A percentile compares a stretch with the other conserved stretches of the same genome.
These are phyloP conservation scores for Crocuta crocuta DNA, from an alignment of 2,113 vertebrate genomes.

Conservation along the genomic window DNA sequence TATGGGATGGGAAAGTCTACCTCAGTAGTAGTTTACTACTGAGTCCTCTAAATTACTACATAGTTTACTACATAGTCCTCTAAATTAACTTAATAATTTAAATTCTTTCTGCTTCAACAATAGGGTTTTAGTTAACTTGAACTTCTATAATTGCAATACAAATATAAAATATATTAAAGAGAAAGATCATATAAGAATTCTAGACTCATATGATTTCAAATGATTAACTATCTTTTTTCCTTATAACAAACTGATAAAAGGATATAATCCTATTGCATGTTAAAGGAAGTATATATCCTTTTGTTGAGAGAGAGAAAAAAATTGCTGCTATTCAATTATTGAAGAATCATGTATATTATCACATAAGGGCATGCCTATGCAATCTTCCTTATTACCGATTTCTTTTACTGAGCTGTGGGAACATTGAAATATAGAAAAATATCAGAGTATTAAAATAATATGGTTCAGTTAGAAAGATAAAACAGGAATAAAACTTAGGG, in stretches of 20 bases:
- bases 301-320: not conserved
- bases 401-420: not conserved
- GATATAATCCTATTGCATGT: not conserved
- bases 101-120: not conserved
- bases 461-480: not conserved
- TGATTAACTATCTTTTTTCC: not conserved
- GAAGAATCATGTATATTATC: constrained; percentile 22
- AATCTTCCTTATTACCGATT: not conserved
- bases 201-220: not conserved
- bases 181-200: not conserved
- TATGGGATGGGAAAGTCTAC: not conserved
- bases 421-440: not conserved
- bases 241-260: not conserved
- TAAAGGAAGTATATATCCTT: not conserved
- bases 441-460: not conserved
- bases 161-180: not conserved
- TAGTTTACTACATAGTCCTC: not conserved
- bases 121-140: not conserved
- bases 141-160: not conserved
- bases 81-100: constrained; percentile 24
- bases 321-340: not conserved
- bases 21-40: not conserved
- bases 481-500: not conserved
- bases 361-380: not conserved
- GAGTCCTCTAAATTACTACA: not conserved